Evolutionary conservation across 1,140 invertebrate species (phyloP).

Genomic region (Caenorhabditis brenneri): DNA sequence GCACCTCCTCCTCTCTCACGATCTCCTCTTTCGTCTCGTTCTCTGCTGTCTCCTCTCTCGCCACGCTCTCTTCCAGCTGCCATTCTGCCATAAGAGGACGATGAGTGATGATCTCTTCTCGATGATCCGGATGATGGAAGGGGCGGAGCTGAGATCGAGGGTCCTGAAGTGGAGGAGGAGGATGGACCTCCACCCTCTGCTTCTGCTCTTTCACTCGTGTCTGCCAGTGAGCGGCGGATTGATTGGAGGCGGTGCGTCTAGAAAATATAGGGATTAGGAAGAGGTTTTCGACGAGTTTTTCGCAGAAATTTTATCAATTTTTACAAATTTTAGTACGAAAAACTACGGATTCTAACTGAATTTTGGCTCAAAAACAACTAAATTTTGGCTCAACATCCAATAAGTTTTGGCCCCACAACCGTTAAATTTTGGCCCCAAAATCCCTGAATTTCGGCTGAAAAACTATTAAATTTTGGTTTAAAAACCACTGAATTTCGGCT

Average conservation of each 20-base stretch:
- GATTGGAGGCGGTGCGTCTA: conserved; percentile 44
- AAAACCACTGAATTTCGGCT: too few relatives aligned
- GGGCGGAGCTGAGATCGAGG: neutral
- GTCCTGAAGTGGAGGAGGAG: neutral
- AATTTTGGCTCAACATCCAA: too few relatives aligned
- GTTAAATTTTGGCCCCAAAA: too few relatives aligned
- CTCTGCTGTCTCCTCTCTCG: neutral
- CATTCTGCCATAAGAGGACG: neutral
- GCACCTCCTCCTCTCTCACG: neutral
- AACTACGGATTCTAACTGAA: too few relatives aligned
- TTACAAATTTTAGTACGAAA: neutral
- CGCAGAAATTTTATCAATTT: neutral
- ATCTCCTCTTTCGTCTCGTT: neutral
- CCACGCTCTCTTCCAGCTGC: neutral
- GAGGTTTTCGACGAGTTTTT: too few relatives aligned
- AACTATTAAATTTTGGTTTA: too few relatives aligned
- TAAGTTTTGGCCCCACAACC: too few relatives aligned
- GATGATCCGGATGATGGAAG: neutral
- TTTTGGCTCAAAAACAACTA: too few relatives aligned
- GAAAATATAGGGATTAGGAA: too few relatives aligned
- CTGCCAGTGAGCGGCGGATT: conserved; percentile 39
- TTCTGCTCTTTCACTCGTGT: neutral
- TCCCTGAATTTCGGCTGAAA: too few relatives aligned
- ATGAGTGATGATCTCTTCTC: neutral
- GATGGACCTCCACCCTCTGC: neutral